Evolutionary conservation across 1,140 invertebrate genomes (phyloP).

Genomic region (Hylaeus volcanicus): DNA sequence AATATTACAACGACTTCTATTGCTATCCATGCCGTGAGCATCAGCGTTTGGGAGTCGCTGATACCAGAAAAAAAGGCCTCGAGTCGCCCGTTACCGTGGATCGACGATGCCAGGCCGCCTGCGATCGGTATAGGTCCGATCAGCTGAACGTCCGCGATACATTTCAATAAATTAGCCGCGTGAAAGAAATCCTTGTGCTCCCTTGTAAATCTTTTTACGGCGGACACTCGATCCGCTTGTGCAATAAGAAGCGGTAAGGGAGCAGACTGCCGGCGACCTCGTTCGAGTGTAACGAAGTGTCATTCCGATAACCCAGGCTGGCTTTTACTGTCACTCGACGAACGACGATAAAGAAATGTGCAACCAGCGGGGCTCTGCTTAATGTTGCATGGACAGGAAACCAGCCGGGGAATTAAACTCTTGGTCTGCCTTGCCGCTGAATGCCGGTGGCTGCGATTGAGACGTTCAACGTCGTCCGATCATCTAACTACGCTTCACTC

Average conservation of each 20-base stretch:
- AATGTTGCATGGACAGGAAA: constrained; percentile 56
- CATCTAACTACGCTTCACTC: too few relatives aligned
- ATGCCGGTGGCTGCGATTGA: constrained; percentile 29
- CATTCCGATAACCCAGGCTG: constrained; percentile 63
- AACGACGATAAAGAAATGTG: constrained; percentile 61
- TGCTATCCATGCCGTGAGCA: too few relatives aligned
- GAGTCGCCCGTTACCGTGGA: background rate
- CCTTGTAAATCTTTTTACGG: constrained; percentile 52
- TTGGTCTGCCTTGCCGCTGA: constrained; percentile 4
- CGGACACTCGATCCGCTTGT: constrained; percentile 49
- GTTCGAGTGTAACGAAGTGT: constrained; percentile 63
- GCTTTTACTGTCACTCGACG: constrained; percentile 58
- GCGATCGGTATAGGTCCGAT: background rate
- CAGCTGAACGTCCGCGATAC: constrained; percentile 17
- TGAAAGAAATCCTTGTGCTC: constrained; percentile 59
- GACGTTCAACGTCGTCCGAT: constrained; percentile 20
- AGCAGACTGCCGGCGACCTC: constrained; percentile 55
- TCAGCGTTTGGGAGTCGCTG: too few relatives aligned
- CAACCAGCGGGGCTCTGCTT: constrained; percentile 54
- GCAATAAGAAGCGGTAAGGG: constrained; percentile 44
- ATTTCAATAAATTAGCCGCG: constrained; percentile 39
- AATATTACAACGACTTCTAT: too few relatives aligned
- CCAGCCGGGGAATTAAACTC: constrained; percentile 48
- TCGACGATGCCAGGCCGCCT: background rate
- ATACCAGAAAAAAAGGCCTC: too few relatives aligned